Evolutionary conservation across 2,888 invertebrate species (phyloP), one percentile per base, ranked within the genome.

Genomic region (Cephus nigrinus): DNA sequence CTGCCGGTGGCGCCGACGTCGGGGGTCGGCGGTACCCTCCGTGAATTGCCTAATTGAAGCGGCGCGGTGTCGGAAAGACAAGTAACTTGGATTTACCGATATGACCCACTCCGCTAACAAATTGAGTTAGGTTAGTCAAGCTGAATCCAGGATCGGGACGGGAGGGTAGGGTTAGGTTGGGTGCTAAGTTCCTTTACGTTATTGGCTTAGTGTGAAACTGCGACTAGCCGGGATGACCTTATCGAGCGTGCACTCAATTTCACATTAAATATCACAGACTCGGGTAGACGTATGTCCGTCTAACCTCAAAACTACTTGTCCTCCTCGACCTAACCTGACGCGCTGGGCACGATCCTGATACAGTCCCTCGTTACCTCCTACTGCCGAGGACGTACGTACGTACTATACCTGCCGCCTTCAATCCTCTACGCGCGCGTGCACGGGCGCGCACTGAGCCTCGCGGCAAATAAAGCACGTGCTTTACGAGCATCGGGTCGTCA

Each of bases 111-210:
- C 80, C 81, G 73, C 76, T 79, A 79, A 84, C 83, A 84, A 90
- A 89, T 88, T 84, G 84, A 89, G 85, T 90, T 89, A 85, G 81
- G 85, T 86, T 88, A 88, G 88, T 90, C 88, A 87, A 84, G 78
- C 78, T 80, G 83, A 85, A 88, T 87, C 89, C 85, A 84, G 80
- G 83, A 74, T 36, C 12, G 35, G 35, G 12, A 3, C 3, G 35
- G 3, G 73, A 35, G 74, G 11, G 15, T 36, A 36, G 35, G 35
- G 74, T 74, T 35, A 36, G 35, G 74, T 74, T 35, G n/a, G 74
- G 74, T 3, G 23, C 35, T 34, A 74, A 74, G 74, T 74, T 74
- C 74, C 74, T 35, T 74, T 74, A 35, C 33, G 11, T 74, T 74
- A 74, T 74, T 74, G 74, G 74, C 74, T 74, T n/a, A 74, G 74